Percentiles rank a stretch among this genome's conserved stretches.
phyloP scores from a whole-genome alignment of 2,113 vertebrate genomes.

The Donacobius atricapilla region DNA sequence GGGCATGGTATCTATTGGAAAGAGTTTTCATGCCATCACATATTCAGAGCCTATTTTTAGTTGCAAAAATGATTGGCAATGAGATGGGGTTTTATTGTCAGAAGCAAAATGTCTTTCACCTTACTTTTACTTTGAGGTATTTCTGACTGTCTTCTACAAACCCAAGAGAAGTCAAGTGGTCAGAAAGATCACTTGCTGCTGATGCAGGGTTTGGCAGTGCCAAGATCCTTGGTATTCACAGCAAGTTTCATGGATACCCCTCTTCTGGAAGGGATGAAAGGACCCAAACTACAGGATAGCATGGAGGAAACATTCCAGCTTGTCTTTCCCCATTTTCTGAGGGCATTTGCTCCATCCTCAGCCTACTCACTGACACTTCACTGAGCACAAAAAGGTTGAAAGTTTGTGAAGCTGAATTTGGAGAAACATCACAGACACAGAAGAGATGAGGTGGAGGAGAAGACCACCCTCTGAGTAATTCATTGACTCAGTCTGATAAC shows the following conservation, averaged over 20 bases:
- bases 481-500: not conserved
- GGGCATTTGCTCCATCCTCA: not conserved
- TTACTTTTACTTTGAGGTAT: not conserved
- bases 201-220: not conserved
- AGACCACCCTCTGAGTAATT: not conserved
- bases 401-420: not conserved
- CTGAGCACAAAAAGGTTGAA: not conserved
- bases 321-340: not conserved
- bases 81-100: not conserved
- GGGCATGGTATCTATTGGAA: not conserved
- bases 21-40: not conserved
- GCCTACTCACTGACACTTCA: not conserved
- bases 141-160: not conserved
- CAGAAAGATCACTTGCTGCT: not conserved
- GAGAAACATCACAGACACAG: not conserved
- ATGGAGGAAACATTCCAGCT: rapidly evolving
- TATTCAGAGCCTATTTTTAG: not conserved
- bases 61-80: not conserved
- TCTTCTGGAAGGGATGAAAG: not conserved
- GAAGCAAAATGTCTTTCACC: not conserved
- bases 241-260: not conserved
- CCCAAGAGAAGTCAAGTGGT: not conserved
- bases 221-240: not conserved
- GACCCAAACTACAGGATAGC: not conserved
- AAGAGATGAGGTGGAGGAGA: not conserved